phyloP scores from a whole-genome alignment of 2,888 invertebrate species.

The Portevinia maculata region DNA sequence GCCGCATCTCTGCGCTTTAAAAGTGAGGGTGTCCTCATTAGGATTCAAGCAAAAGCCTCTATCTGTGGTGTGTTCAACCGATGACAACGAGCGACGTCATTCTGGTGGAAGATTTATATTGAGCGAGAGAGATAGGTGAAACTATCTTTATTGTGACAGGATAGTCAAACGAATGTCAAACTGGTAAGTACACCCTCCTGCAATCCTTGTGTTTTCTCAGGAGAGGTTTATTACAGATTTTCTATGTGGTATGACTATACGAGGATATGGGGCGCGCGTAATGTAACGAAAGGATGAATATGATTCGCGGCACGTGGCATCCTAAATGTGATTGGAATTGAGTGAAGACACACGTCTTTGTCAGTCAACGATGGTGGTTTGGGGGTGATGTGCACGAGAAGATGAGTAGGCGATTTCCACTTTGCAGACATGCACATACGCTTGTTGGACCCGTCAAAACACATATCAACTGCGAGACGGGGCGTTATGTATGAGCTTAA shows the following conservation, averaged over 20 bases:
- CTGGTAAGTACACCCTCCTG: conserved; percentile 17
- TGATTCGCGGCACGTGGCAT: conserved; percentile 76
- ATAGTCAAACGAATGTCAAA: not conserved
- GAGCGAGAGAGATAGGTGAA: conserved; percentile 23
- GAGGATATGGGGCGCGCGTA: conserved; percentile 40
- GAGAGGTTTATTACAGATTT: conserved; percentile 56
- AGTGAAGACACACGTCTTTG: conserved; percentile 75
- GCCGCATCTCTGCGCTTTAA: conserved; percentile 51
- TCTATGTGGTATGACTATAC: not conserved
- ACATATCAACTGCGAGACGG: conserved; percentile 46
- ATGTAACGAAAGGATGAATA: conserved; percentile 74
- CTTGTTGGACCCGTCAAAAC: conserved; percentile 55
- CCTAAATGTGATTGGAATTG: conserved; percentile 76
- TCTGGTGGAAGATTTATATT: conserved; percentile 17
- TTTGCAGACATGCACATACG: not conserved
- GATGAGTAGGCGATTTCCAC: conserved; percentile 68
- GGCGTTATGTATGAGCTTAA: conserved; percentile 54
- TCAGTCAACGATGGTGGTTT: conserved; percentile 30
- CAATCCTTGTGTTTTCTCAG: conserved; percentile 21
- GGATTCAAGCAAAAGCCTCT: conserved; percentile 34
- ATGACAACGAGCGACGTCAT: not conserved
- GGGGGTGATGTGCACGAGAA: conserved; percentile 46
- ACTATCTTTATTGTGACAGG: conserved; percentile 73
- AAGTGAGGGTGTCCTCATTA: conserved; percentile 37
- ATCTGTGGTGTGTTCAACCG: conserved; percentile 38